Evolutionary conservation across 2,113 vertebrate genomes (phyloP).

Genomic region (Bubo scandiacus): DNA sequence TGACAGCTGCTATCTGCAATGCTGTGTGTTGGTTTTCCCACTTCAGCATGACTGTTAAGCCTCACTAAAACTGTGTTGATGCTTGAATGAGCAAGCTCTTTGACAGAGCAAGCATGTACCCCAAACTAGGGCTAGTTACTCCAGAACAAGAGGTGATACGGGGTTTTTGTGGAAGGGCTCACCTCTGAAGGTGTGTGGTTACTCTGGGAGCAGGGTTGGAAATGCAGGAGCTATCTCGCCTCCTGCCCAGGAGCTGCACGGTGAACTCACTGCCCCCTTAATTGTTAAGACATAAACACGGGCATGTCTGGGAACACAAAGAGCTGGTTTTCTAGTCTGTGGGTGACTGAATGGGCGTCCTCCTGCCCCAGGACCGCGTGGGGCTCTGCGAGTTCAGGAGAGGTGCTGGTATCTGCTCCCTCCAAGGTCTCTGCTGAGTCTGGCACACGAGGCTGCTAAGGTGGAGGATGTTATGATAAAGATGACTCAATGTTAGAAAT

Average conservation of each 20-base stretch:
- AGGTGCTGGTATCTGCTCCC: not conserved
- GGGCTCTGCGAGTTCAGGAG: not conserved
- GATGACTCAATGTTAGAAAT: constrained; percentile 12
- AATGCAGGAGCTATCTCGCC: not conserved
- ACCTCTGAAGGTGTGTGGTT: not conserved
- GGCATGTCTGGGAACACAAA: not conserved
- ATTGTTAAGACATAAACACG: not conserved
- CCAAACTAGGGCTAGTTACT: not conserved
- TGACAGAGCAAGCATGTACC: not conserved
- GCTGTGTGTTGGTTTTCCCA: not conserved
- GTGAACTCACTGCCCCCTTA: not conserved
- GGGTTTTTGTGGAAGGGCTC: not conserved
- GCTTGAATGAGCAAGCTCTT: not conserved
- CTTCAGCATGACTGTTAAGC: not conserved
- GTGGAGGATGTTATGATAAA: not conserved
- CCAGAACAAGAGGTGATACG: not conserved
- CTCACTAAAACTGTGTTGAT: not conserved
- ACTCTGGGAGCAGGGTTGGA: not conserved
- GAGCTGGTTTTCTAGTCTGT: not conserved
- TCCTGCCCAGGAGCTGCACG: not conserved
- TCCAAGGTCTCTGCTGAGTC: not conserved
- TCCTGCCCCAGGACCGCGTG: fast-evolving
- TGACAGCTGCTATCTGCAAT: not conserved
- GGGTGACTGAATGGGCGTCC: not conserved
- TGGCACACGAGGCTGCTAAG: not conserved